Evolutionary conservation across 2,797 vertebrate species (phyloP).

Genomic region (Chiroxiphia lanceolata): DNA sequence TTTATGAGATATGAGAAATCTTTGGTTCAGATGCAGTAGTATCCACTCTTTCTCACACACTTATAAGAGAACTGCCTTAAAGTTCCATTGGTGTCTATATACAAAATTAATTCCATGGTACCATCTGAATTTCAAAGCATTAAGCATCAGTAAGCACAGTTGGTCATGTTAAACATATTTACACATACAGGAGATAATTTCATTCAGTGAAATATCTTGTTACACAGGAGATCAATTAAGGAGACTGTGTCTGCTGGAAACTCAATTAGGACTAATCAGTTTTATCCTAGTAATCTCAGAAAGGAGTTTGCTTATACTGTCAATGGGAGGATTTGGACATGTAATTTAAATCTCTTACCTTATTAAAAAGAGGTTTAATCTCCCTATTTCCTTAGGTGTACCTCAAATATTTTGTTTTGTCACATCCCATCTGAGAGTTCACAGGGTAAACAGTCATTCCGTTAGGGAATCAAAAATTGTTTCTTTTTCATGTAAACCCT

Average conservation of each 20-base stretch:
- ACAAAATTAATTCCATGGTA: background rate
- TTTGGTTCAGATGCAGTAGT: background rate
- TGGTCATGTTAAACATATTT: background rate
- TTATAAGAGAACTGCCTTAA: background rate
- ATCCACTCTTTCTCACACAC: background rate
- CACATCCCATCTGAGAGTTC: background rate
- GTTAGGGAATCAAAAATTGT: background rate
- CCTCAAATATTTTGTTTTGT: background rate
- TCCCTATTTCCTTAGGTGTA: background rate
- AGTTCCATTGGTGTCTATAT: background rate
- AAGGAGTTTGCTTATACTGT: background rate
- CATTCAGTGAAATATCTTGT: background rate
- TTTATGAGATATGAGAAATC: background rate
- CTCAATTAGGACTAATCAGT: background rate
- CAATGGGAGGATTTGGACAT: background rate
- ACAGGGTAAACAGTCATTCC: background rate
- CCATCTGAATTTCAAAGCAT: background rate
- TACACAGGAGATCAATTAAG: conserved; percentile 20
- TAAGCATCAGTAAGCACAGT: background rate
- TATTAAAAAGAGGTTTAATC: background rate
- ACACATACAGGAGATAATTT: background rate
- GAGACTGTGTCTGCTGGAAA: background rate
- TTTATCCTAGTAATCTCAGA: conserved; percentile 16
- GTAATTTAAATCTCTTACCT: background rate
- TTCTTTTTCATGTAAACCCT: background rate